A percentile compares a stretch with the other conserved stretches of the same genome.
phyloP scores from a whole-genome alignment of 1,140 invertebrate species.

The Drosophila insularis region DNA sequence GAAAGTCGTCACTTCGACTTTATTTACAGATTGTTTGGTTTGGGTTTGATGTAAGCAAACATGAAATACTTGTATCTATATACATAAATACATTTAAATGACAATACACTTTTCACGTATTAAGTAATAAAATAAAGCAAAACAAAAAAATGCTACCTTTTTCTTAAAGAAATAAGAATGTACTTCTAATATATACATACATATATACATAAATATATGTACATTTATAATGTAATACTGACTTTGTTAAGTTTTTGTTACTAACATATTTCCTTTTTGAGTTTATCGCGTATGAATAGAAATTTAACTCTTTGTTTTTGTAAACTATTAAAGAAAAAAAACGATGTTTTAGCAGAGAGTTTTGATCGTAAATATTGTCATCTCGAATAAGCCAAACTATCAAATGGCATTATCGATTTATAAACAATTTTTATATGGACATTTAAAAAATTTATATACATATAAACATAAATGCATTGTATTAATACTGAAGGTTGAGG shows the following conservation, averaged over 20 bases:
- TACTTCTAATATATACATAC: conserved; percentile 17
- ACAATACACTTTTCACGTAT: conserved; percentile 29
- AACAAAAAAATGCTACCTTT: conserved; percentile 19
- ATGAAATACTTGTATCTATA: conserved; percentile 26
- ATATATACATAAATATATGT: conserved; percentile 7
- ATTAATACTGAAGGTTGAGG: conserved; percentile 40
- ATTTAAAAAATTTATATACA: conserved; percentile 52
- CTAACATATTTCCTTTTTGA: conserved; percentile 20
- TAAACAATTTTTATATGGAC: conserved; percentile 71
- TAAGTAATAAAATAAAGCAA: conserved; percentile 28
- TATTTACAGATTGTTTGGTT: conserved; percentile 34
- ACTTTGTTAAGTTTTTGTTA: conserved; percentile 48
- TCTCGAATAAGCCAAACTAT: conserved; percentile 24
- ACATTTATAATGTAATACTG: too few species aligned
- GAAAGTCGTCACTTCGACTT: neutral
- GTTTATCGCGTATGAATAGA: conserved; percentile 25
- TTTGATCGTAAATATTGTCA: conserved; percentile 10
- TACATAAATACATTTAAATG: conserved; percentile 31
- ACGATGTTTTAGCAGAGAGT: conserved; percentile 24
- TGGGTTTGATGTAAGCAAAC: conserved; percentile 48
- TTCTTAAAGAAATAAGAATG: conserved; percentile 32
- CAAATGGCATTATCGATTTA: conserved; percentile 31
- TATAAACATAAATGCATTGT: conserved; percentile 27
- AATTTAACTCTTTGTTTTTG: conserved; percentile 24
- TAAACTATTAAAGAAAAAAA: conserved; percentile 18